These are phyloP conservation scores for Tineola bisselliella DNA, from an alignment of 2,888 invertebrate genomes.

Conservation along the genomic window DNA sequence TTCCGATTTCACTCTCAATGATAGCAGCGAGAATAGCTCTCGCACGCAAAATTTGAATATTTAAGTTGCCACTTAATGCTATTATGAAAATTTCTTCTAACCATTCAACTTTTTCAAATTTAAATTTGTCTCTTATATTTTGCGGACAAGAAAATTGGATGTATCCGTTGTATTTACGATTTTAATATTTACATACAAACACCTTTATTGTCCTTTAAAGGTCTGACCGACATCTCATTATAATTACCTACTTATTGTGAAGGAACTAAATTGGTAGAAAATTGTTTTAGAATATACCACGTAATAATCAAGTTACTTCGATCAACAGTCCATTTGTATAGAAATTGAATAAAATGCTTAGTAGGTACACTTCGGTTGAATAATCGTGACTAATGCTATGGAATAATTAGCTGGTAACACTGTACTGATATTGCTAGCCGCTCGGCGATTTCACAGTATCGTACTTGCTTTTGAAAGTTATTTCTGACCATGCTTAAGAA, in stretches of 20 bases:
- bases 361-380: slow-evolving; percentile 19
- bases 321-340: too few relatives aligned
- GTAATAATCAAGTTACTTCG: too few relatives aligned
- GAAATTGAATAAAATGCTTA: background rate
- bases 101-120: background rate
- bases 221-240: too few relatives aligned
- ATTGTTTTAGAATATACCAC: too few relatives aligned
- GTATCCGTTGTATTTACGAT: background rate
- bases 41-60: slow-evolving; percentile 29
- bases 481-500: slow-evolving; percentile 22
- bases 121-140: background rate
- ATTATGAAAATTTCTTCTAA: background rate
- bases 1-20: slow-evolving; percentile 20
- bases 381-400: slow-evolving; percentile 45
- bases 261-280: too few relatives aligned
- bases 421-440: slow-evolving; percentile 23
- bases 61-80: background rate
- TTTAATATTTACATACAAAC: too few relatives aligned
- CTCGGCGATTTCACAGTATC: slow-evolving; percentile 53
- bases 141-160: background rate
- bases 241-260: too few relatives aligned
- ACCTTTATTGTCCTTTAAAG: too few relatives aligned
- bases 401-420: slow-evolving; percentile 53
- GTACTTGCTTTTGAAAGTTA: slow-evolving; percentile 60
- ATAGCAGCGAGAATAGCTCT: slow-evolving; percentile 20